Evolutionary conservation across 2,797 vertebrate species (phyloP), one percentile per base, ranked within the genome.

Genomic region (Xenopus petersii): DNA sequence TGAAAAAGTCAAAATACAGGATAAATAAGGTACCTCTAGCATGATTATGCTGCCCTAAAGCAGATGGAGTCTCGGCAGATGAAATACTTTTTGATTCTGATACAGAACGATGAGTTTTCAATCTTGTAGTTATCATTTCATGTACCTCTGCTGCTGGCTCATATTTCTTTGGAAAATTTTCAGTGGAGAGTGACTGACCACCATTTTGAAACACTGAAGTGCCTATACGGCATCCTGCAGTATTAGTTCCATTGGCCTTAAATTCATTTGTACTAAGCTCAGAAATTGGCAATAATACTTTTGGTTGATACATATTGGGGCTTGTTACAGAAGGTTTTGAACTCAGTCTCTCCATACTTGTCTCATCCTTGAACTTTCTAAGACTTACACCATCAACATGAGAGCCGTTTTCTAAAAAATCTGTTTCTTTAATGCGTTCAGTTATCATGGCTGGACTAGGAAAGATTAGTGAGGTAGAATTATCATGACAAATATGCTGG

Each of bases 401-500:
- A 9, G 33, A 71, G 48, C 64, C 51, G 56, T 78, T 84, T 74
- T 80, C 85, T 49, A 74, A 46, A 64, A 55, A 1, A 54, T 77
- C 75, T 0, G 4, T 73, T 75, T 64, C 51, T 16, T 85, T 84
- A 79, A 76, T 75, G 0, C 0, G 66, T 64, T 63, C 88, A 83
- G 91, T 82, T 77, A 84, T 87, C 12, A 17, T 64, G 10, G n/a
- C 17, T 64, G 91, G 86, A 70, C 79, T 90, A 75, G 89, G 83
- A 78, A 89, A 88, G 68, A 87, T 85, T 84, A 92, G 92, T 81
- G 94, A 95, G 88, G 93, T 88, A 90, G 95, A 91, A 81, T 90
- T 86, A 61, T 71, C 81, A 5, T 86, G 83, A 64, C 81, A 88
- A 83, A 88, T 82, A 81, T 84, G 90, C 74, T 95, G 87, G 10